Evolutionary conservation across 2,888 invertebrate species (phyloP).

Genomic region (Drosophila neonasuta): DNA sequence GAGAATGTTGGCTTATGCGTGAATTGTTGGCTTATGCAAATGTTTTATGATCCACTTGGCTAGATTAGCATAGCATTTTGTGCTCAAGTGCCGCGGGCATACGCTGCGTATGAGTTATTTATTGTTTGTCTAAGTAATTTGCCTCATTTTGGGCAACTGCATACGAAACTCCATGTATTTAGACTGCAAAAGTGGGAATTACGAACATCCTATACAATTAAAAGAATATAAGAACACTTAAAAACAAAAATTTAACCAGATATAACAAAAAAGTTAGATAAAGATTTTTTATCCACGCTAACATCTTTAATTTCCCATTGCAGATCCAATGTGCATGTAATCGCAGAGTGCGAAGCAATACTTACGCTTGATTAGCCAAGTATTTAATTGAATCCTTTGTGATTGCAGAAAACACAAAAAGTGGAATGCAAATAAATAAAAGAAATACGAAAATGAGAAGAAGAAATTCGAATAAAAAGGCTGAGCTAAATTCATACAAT

Average conservation of each 20-base stretch:
- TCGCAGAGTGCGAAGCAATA: background rate
- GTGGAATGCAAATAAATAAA: background rate
- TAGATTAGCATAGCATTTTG: constrained; percentile 49
- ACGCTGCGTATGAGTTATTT: constrained; percentile 69
- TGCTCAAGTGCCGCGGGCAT: constrained; percentile 43
- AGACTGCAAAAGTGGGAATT: background rate
- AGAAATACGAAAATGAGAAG: background rate
- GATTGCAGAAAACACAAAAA: background rate
- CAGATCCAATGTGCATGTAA: background rate
- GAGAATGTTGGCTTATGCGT: constrained; percentile 13
- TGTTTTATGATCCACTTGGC: constrained; percentile 57
- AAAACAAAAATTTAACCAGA: background rate
- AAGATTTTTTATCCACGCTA: background rate
- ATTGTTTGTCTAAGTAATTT: constrained; percentile 17
- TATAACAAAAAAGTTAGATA: no score
- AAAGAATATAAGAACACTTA: background rate
- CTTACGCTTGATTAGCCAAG: background rate
- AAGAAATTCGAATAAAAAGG: background rate
- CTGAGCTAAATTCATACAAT: background rate
- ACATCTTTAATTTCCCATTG: background rate
- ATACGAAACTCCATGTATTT: background rate
- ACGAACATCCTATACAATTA: background rate
- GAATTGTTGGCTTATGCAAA: constrained; percentile 32
- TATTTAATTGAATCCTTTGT: constrained; percentile 1
- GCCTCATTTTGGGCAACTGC: background rate